A percentile compares a stretch with the other conserved stretches of the same genome.
Evolutionary conservation across 2,113 vertebrate genomes (phyloP).

Genomic region (Aix galericulata): DNA sequence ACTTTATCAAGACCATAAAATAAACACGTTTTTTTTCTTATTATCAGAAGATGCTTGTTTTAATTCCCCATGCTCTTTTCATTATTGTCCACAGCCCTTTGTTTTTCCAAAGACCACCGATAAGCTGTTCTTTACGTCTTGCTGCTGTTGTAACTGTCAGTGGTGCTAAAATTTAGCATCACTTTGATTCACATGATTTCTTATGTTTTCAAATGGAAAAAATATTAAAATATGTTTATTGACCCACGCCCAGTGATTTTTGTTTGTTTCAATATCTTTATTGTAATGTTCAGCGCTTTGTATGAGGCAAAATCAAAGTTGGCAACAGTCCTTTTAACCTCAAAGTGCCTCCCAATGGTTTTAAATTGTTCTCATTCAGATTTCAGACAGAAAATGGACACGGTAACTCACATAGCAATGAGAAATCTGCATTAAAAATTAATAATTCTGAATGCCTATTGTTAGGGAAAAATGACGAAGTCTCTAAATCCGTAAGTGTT

Average conservation of each 20-base stretch:
- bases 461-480: rapidly evolving
- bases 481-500: rapidly evolving
- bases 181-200: not conserved
- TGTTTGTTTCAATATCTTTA: not conserved
- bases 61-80: not conserved
- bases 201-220: not conserved
- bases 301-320: not conserved
- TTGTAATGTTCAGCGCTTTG: rapidly evolving
- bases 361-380: not conserved
- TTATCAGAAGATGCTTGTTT: not conserved
- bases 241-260: not conserved
- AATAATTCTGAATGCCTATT: not conserved
- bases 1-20: not conserved
- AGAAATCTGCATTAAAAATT: not conserved
- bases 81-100: no score
- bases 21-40: not conserved
- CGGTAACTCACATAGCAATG: rapidly evolving
- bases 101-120: not conserved
- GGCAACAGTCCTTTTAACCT: not conserved
- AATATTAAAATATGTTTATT: rapidly evolving
- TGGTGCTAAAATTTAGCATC: no score
- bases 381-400: not conserved
- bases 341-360: rapidly evolving
- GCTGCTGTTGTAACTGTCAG: not conserved
- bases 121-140: not conserved